A percentile compares a stretch with the other conserved stretches of the same genome.
Conservation (phyloP, 2,113 vertebrate genomes). For the Pipa parva region DNA sequence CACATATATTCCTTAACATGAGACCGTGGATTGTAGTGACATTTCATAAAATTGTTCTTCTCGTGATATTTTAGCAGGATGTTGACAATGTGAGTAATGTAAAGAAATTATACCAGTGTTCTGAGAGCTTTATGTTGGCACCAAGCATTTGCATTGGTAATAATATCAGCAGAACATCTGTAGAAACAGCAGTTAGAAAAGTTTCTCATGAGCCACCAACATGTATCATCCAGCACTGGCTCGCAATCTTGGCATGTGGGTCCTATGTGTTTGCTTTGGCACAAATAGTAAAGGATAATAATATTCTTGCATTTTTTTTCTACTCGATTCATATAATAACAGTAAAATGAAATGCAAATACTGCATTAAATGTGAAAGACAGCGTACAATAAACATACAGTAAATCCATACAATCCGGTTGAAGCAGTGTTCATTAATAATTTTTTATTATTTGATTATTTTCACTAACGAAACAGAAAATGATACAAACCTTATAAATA, state of each 20-base stretch:
- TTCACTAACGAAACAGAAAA: no score
- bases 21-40: not conserved
- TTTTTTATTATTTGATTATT: no score
- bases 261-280: constrained; percentile 13
- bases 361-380: no score
- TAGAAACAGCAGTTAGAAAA: constrained; percentile 1
- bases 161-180: constrained; percentile 7
- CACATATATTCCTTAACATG: not conserved
- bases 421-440: no score
- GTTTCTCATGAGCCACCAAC: constrained; percentile 17
- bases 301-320: no score
- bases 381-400: no score
- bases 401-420: no score
- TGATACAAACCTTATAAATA: no score
- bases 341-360: no score
- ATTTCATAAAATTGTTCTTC: not conserved
- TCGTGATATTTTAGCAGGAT: not conserved
- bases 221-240: constrained; percentile 4
- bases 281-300: not conserved
- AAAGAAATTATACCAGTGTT: not conserved
- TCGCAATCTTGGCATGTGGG: constrained; percentile 11
- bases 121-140: constrained; percentile 17
- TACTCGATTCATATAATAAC: no score
- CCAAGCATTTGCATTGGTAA: constrained; percentile 8
- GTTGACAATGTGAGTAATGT: not conserved